Percentiles rank a stretch among this genome's conserved stretches.
phyloP scores from a whole-genome alignment of 2,113 vertebrate species.

The Mesocricetus auratus region DNA sequence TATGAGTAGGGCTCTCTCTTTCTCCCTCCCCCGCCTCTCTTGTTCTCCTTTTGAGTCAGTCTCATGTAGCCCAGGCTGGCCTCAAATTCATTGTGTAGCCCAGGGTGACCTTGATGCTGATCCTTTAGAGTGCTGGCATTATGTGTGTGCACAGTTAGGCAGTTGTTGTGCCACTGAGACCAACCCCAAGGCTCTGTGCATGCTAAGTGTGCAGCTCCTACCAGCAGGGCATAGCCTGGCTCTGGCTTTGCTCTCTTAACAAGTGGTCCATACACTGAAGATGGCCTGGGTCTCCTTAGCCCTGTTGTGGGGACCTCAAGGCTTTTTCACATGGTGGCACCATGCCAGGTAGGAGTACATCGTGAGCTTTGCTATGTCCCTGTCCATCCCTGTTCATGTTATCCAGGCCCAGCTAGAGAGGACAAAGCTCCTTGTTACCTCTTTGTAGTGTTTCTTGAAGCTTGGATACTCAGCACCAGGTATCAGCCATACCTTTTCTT shows the following conservation, averaged over 20 bases:
- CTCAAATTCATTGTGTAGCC: neutral
- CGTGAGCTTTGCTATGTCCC: neutral
- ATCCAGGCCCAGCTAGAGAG: neutral
- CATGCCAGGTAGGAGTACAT: neutral
- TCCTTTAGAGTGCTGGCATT: neutral
- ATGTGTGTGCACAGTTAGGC: neutral
- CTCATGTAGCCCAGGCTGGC: neutral
- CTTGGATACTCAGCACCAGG: neutral
- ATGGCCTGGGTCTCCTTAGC: neutral
- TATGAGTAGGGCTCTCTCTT: neutral
- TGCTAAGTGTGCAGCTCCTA: neutral
- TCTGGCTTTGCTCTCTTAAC: constrained; percentile 31
- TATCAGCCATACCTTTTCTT: neutral
- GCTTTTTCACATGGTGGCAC: neutral
- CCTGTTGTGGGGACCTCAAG: neutral
- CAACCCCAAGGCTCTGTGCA: neutral
- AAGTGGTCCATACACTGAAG: neutral
- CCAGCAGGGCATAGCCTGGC: neutral
- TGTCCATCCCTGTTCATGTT: neutral
- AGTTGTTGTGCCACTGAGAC: neutral
- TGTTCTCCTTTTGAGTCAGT: neutral
- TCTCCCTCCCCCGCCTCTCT: neutral
- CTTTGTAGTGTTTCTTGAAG: neutral
- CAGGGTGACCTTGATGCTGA: neutral
- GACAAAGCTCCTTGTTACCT: neutral